Percentiles rank a stretch among this genome's conserved stretches.
phyloP scores from a whole-genome alignment of 2,888 invertebrate species.

The Quadriops clusia region DNA sequence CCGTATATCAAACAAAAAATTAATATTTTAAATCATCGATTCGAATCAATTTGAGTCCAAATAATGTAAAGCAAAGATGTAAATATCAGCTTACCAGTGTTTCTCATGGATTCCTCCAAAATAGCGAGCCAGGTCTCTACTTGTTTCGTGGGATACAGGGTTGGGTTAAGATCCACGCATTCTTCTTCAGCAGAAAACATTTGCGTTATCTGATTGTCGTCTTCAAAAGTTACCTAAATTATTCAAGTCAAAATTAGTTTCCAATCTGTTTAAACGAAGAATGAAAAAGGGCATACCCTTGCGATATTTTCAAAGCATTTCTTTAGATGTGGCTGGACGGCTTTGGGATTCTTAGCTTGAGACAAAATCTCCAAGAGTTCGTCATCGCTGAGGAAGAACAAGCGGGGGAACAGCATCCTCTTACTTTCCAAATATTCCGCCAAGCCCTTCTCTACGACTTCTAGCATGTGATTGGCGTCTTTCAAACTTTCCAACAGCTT shows the following conservation, averaged over 20 bases:
- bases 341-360: slow-evolving; percentile 62
- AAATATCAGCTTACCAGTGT: slow-evolving; percentile 43
- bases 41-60: not conserved
- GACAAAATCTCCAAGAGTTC: slow-evolving; percentile 71
- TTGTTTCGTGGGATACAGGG: slow-evolving; percentile 57
- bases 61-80: slow-evolving; percentile 4
- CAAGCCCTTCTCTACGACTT: slow-evolving; percentile 63
- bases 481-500: slow-evolving; percentile 55
- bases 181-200: slow-evolving; percentile 73
- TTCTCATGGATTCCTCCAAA: slow-evolving; percentile 59
- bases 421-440: slow-evolving; percentile 70
- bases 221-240: slow-evolving; percentile 52
- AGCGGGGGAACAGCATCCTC: slow-evolving; percentile 59
- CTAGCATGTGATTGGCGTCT: slow-evolving; percentile 57
- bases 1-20: not conserved
- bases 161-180: slow-evolving; percentile 51
- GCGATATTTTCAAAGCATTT: slow-evolving; percentile 76
- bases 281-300: slow-evolving; percentile 33
- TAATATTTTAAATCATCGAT: not conserved
- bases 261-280: not conserved
- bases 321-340: slow-evolving; percentile 70
- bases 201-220: slow-evolving; percentile 53
- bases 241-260: not conserved
- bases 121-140: slow-evolving; percentile 64
- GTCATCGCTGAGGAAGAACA: slow-evolving; percentile 76